Conservation (phyloP, 2,113 vertebrate genomes). For the Atractosteus spatula region DNA sequence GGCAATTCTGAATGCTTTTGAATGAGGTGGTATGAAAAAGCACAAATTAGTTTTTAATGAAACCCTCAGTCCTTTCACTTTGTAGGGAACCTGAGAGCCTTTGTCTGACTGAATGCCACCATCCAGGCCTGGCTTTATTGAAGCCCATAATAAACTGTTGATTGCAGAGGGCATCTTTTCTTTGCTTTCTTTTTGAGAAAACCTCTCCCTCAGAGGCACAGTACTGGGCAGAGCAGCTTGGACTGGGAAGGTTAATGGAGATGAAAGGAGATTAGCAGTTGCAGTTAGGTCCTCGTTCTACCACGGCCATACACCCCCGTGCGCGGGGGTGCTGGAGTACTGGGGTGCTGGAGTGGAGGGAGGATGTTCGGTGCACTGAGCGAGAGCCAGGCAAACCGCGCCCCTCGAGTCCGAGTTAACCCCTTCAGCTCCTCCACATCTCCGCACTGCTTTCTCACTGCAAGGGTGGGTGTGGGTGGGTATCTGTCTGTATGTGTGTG, state of each 20-base stretch:
- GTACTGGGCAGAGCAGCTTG: slow-evolving; percentile 52
- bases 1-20: slow-evolving; percentile 58
- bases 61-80: slow-evolving; percentile 63
- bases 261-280: slow-evolving; percentile 51
- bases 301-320: slow-evolving; percentile 28
- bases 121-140: slow-evolving; percentile 58
- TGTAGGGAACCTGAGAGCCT: slow-evolving; percentile 46
- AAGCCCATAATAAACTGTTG: slow-evolving; percentile 63
- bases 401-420: too few species aligned
- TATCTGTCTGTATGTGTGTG: too few species aligned
- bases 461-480: too few species aligned
- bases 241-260: slow-evolving; percentile 52
- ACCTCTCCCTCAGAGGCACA: slow-evolving; percentile 31
- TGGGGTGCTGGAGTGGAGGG: slow-evolving; percentile 5
- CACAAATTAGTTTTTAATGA: slow-evolving; percentile 73
- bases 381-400: too few species aligned
- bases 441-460: too few species aligned
- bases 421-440: too few species aligned
- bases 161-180: slow-evolving; percentile 42
- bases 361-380: too few species aligned
- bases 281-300: slow-evolving; percentile 41
- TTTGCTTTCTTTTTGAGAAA: slow-evolving; percentile 31
- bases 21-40: slow-evolving; percentile 67
- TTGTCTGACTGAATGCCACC: slow-evolving; percentile 53
- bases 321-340: slow-evolving; percentile 28